phyloP scores from a whole-genome alignment of 2,797 vertebrate genomes.

The Psittacula echo region DNA sequence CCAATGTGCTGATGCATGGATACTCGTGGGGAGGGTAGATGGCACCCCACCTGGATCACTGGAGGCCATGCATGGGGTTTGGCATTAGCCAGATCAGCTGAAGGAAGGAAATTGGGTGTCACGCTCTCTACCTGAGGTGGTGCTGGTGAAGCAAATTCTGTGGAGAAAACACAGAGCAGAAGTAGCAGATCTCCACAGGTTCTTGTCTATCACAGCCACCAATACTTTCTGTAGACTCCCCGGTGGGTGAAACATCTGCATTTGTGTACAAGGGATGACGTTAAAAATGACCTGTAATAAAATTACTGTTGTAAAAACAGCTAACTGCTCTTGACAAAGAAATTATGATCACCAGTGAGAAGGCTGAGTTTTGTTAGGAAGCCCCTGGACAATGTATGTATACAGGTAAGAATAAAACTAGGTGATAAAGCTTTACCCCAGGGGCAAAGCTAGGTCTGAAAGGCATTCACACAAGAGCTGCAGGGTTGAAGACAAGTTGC shows the following conservation, averaged over 20 bases:
- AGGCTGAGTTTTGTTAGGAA: neutral
- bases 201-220: neutral
- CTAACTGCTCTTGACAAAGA: neutral
- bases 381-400: neutral
- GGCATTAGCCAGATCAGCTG: neutral
- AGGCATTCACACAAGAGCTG: neutral
- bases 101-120: fast-evolving
- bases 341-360: neutral
- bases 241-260: neutral
- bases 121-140: neutral
- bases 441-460: neutral
- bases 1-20: fast-evolving
- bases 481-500: neutral
- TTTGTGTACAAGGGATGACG: neutral
- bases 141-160: too few relatives aligned
- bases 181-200: neutral
- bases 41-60: neutral
- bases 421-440: neutral
- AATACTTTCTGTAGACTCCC: too few relatives aligned
- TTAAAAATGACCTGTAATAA: neutral
- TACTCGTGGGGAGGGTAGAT: neutral
- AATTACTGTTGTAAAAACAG: neutral
- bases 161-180: neutral
- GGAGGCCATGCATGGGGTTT: neutral
- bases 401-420: neutral